Base-by-base conservation (phyloP, 2,888 invertebrate genomes). In the Panzeria rudis region DNA sequence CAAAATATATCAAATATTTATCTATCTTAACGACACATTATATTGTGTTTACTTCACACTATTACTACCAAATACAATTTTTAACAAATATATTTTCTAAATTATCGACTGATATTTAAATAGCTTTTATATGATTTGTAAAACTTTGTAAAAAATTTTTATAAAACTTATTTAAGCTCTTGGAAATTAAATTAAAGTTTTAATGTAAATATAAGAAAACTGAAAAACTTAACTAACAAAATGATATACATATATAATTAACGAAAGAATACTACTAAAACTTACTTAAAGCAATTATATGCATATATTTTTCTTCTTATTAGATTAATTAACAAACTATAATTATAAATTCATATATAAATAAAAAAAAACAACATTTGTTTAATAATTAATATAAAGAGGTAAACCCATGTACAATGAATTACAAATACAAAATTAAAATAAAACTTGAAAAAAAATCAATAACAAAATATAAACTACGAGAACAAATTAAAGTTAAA, bases 321-420 rank as follows among this genome's bases (percentile, higher is more conserved):
- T 77, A 54, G 64, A 64, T n/a, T 76, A 59, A 41, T 69, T 44
- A 47, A 68, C 41, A 38, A 8, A 29, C 0, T 23, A 32, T 17
- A 35, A 35, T 47, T 47, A 17, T 3, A 17, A 9, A 59, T 29
- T 11, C n/a, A 35, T 35, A 59, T 17, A 59, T n/a, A 29, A 25
- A 64, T 64, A 17, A 13, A 64, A n/a, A 29, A 25, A 3, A 25
- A 25, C 29, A 61, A 62, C 35, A 11, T 38, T 50, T 35, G 8
- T 35, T 29, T 13, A 56, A 52, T 23, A 50, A 7, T 64, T 52
- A 62, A 62, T 41, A 52, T 47, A 11, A 47, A 78, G 61, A 61
- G 35, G 79, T 69, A 73, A 78, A 79, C 59, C 41, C 61, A 79
- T 83, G 78, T 83, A 79, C 83, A 79, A 79, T 73, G 73, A 79